A percentile compares a stretch with the other conserved stretches of the same genome.
phyloP scores from a whole-genome alignment of 2,113 vertebrate species.

The Equus przewalskii region DNA sequence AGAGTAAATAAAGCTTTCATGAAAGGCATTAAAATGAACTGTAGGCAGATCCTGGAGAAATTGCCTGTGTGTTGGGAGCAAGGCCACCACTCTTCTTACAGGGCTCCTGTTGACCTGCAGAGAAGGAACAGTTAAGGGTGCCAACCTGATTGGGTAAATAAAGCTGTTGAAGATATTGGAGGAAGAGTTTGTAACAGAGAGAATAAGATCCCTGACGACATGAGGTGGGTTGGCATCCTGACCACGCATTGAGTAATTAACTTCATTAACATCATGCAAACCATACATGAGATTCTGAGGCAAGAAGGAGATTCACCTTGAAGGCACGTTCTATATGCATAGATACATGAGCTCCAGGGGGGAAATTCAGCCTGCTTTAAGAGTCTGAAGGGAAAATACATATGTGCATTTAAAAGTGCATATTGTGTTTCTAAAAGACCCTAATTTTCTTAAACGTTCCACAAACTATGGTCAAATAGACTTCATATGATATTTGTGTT shows the following conservation, averaged over 20 bases:
- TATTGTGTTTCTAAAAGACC: neutral
- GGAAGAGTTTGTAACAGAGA: neutral
- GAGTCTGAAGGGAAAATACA: neutral
- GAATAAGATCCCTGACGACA: neutral
- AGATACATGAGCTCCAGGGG: rapidly evolving
- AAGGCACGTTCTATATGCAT: neutral
- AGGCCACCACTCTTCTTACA: neutral
- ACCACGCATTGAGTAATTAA: conserved; percentile 22
- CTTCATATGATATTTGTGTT: conserved; percentile 27
- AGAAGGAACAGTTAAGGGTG: neutral
- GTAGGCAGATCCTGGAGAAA: neutral
- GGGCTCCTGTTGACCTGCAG: neutral
- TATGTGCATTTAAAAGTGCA: neutral
- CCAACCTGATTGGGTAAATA: neutral
- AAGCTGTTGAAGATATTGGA: neutral
- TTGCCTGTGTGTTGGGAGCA: neutral
- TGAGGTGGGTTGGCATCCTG: neutral
- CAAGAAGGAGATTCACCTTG: neutral
- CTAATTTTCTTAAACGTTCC: neutral
- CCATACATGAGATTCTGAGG: neutral
- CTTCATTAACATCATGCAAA: neutral
- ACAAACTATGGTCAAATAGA: neutral
- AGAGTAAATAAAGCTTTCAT: neutral
- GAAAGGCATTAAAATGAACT: neutral
- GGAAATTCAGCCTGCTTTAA: neutral